Percentiles rank a stretch among this genome's conserved stretches.
Evolutionary conservation across 2,113 vertebrate species (phyloP).

Genomic region (Serilophus lunatus): DNA sequence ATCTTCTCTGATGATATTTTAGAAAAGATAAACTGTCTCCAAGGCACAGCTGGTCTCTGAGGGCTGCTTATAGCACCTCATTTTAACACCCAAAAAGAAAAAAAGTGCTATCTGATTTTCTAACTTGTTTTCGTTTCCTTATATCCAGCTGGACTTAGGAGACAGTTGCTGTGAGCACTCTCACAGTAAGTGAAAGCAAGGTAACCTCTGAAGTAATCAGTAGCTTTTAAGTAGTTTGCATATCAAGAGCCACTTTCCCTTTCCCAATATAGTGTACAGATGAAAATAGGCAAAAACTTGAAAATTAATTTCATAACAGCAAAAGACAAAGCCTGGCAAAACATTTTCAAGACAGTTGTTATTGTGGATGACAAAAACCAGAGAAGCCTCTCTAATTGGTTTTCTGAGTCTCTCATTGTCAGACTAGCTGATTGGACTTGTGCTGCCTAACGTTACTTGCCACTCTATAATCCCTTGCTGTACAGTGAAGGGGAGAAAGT

Average conservation of each 20-base stretch:
- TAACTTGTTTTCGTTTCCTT: background rate
- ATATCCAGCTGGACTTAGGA: background rate
- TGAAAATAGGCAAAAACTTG: background rate
- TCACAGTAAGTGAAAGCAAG: background rate
- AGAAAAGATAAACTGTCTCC: background rate
- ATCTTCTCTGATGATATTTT: background rate
- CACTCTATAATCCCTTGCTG: background rate
- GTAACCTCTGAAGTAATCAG: background rate
- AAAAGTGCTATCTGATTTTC: background rate
- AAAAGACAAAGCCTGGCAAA: background rate
- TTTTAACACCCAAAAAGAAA: background rate
- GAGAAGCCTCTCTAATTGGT: background rate
- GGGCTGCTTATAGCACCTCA: background rate
- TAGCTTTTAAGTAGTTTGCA: background rate
- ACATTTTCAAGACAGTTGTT: background rate
- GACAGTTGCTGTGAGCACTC: background rate
- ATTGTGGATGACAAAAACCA: background rate
- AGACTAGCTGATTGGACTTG: background rate
- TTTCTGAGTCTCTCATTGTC: background rate
- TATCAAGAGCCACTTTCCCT: background rate
- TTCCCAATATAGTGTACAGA: accelerated
- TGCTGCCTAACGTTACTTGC: background rate
- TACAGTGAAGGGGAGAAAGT: background rate
- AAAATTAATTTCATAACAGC: background rate
- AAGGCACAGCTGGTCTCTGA: background rate